phyloP scores from a whole-genome alignment of 2,797 vertebrate genomes.

The Rhinophrynus dorsalis region DNA sequence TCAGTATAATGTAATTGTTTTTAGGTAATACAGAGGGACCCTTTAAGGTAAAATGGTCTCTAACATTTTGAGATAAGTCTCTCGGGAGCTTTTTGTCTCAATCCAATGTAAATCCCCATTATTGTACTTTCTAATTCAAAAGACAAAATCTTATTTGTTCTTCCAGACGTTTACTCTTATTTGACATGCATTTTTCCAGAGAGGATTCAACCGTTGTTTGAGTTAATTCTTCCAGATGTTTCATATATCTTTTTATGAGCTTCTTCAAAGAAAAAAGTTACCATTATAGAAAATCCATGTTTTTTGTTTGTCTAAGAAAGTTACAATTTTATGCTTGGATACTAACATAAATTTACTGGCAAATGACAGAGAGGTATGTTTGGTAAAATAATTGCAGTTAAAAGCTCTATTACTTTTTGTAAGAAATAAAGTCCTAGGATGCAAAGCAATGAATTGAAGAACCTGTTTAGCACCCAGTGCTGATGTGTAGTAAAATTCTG shows the following conservation, averaged over 20 bases:
- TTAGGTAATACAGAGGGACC: no score
- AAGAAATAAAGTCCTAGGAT: no score
- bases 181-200: slow-evolving; percentile 60
- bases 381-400: background rate
- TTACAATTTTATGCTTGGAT: slow-evolving; percentile 17
- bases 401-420: no score
- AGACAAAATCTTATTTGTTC: slow-evolving; percentile 62
- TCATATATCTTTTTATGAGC: slow-evolving; percentile 58
- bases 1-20: no score
- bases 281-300: slow-evolving; percentile 53
- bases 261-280: slow-evolving; percentile 60
- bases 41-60: no score
- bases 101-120: slow-evolving; percentile 50
- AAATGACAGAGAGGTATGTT: slow-evolving; percentile 3
- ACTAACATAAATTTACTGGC: slow-evolving; percentile 15
- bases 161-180: slow-evolving; percentile 59
- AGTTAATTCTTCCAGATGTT: slow-evolving; percentile 71
- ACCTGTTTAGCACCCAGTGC: no score
- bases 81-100: slow-evolving; percentile 56
- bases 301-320: slow-evolving; percentile 51
- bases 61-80: slow-evolving; percentile 51
- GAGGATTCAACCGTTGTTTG: slow-evolving; percentile 63
- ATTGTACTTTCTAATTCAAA: slow-evolving; percentile 59
- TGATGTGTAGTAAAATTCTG: no score
- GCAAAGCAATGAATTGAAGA: no score